Evolutionary conservation across 2,797 vertebrate species (phyloP).

Genomic region (Sebastes matsubarae): DNA sequence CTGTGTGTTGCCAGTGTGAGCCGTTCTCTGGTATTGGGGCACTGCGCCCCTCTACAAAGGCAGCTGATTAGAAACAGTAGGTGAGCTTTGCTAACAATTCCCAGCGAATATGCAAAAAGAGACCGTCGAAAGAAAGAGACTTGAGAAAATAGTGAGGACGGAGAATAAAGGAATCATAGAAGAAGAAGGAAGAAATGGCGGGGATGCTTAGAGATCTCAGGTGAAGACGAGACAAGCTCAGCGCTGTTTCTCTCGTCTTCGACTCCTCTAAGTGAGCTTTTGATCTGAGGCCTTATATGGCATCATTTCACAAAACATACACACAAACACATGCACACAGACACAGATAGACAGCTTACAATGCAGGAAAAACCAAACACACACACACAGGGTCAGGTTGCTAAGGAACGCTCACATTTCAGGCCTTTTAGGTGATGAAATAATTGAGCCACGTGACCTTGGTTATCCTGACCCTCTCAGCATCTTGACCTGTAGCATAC

Average conservation of each 20-base stretch:
- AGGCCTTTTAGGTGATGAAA: slow-evolving; percentile 50
- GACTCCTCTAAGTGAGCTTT: slow-evolving; percentile 5
- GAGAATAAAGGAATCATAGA: slow-evolving; percentile 8
- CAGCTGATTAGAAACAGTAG: slow-evolving; percentile 85
- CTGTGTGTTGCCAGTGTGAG: slow-evolving; percentile 57
- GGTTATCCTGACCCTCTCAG: neutral
- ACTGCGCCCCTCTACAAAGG: slow-evolving; percentile 72
- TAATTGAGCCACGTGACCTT: slow-evolving; percentile 55
- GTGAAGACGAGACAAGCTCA: neutral
- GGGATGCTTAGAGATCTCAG: neutral
- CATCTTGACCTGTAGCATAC: neutral
- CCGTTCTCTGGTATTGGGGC: slow-evolving; percentile 56
- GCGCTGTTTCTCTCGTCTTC: slow-evolving; percentile 11
- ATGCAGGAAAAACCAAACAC: neutral
- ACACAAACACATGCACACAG: neutral
- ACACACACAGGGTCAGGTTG: neutral
- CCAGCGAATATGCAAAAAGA: slow-evolving; percentile 73
- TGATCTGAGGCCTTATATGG: slow-evolving; percentile 26
- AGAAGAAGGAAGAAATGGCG: neutral
- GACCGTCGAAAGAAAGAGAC: slow-evolving; percentile 22
- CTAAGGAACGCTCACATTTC: slow-evolving; percentile 44
- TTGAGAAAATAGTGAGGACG: slow-evolving; percentile 28
- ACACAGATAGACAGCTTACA: neutral
- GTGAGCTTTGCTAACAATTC: slow-evolving; percentile 77
- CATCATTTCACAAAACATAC: slow-evolving; percentile 39